Conservation (phyloP, 2,113 vertebrate genomes). For the Ivindomyrus marchei region DNA sequence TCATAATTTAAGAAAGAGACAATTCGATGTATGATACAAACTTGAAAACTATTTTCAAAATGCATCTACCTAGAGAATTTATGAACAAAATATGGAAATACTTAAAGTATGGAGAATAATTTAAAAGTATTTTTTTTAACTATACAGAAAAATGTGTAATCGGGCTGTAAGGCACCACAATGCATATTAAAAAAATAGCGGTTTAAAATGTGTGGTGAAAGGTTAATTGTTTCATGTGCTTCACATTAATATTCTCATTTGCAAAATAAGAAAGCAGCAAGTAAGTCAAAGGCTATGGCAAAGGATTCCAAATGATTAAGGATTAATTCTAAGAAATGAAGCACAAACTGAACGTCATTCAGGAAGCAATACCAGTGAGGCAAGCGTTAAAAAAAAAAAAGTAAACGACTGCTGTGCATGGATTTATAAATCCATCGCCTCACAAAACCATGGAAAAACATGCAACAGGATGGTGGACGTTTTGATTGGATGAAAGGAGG, state of each 20-base stretch:
- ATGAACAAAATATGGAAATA: neutral
- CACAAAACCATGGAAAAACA: neutral
- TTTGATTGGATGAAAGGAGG: neutral
- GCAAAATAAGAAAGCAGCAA: slow-evolving; percentile 46
- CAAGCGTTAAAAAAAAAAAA: neutral
- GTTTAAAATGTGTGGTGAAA: slow-evolving; percentile 6
- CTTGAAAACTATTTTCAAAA: neutral
- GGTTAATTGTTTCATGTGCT: slow-evolving; percentile 17
- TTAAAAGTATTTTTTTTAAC: neutral
- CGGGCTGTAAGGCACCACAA: slow-evolving; percentile 2
- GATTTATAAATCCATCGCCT: neutral
- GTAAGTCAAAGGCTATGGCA: slow-evolving; percentile 55
- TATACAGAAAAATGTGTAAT: neutral
- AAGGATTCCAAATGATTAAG: slow-evolving; percentile 29
- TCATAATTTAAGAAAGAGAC: neutral
- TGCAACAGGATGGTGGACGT: slow-evolving; percentile 13
- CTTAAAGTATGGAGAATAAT: neutral
- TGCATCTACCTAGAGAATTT: no score
- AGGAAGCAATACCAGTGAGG: neutral
- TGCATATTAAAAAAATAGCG: slow-evolving; percentile 6
- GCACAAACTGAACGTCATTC: neutral
- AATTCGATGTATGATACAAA: neutral
- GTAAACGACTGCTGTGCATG: neutral
- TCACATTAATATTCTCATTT: slow-evolving; percentile 16
- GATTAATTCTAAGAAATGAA: neutral